These are phyloP conservation scores for Blastobasis lacticolella DNA, from an alignment of 2,888 invertebrate species.

Conservation along the genomic window DNA sequence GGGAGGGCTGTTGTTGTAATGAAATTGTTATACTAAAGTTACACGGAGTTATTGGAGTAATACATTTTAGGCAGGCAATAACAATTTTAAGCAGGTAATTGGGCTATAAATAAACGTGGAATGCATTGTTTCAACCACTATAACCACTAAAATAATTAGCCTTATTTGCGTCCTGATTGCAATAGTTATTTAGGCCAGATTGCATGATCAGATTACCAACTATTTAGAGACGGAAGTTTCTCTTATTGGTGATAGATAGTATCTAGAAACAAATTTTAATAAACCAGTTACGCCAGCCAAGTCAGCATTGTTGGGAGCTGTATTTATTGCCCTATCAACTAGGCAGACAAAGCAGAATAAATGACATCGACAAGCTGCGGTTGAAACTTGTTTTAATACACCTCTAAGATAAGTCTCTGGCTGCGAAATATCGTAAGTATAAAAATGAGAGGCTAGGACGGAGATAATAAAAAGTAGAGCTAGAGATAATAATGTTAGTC, in stretches of 20 bases:
- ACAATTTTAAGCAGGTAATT: too few species aligned
- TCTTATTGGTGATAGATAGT: slow-evolving; percentile 19
- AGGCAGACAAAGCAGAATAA: slow-evolving; percentile 6
- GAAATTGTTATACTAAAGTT: slow-evolving; percentile 2
- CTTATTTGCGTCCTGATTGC: too few species aligned
- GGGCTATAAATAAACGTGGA: too few species aligned
- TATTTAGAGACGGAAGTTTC: slow-evolving; percentile 25
- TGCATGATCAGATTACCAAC: slow-evolving; percentile 4
- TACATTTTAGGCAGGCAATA: too few species aligned
- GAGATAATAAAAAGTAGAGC: too few species aligned
- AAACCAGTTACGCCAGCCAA: slow-evolving; percentile 31
- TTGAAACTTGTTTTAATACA: slow-evolving; percentile 3
- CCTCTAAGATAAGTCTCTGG: neutral
- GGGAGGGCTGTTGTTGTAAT: slow-evolving; percentile 18
- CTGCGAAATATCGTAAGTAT: too few species aligned
- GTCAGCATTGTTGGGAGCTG: slow-evolving; percentile 23
- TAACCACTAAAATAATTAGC: too few species aligned
- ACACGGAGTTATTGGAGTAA: too few species aligned
- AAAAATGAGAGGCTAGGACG: too few species aligned
- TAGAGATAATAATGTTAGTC: too few species aligned
- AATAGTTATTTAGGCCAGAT: neutral
- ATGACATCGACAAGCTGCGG: slow-evolving; percentile 2
- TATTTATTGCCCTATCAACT: slow-evolving; percentile 10
- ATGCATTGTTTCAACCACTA: too few species aligned
- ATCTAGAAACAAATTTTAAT: slow-evolving; percentile 25